phyloP scores from a whole-genome alignment of 2,113 vertebrate species.

The Rhabdomys dilectus region DNA sequence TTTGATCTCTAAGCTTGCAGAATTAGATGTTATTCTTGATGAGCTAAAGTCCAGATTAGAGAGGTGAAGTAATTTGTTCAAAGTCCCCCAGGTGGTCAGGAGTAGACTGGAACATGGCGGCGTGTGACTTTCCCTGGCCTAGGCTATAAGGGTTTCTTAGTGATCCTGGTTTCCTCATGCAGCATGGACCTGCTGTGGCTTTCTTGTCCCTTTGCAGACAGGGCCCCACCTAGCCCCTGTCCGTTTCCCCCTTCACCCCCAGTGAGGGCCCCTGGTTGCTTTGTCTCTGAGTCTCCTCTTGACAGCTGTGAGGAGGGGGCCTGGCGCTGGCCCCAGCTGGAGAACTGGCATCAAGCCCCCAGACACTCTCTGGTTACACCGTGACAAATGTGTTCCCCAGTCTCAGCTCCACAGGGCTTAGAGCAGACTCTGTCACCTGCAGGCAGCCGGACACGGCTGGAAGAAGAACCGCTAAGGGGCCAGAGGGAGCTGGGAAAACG shows the following conservation, averaged over 20 bases:
- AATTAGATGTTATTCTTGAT: neutral
- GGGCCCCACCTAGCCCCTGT: neutral
- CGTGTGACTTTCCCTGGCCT: neutral
- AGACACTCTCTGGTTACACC: constrained; percentile 72
- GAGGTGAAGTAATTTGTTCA: neutral
- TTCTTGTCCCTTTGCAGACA: neutral
- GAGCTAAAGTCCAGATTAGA: neutral
- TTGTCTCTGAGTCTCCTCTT: constrained; percentile 56
- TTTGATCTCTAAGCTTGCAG: neutral
- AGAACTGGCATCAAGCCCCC: constrained; percentile 52
- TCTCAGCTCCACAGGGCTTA: constrained; percentile 11
- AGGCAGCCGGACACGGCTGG: constrained; percentile 34
- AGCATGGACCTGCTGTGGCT: neutral
- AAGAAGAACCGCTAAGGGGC: neutral
- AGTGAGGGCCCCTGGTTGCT: neutral
- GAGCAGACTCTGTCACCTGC: constrained; percentile 32
- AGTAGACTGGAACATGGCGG: neutral
- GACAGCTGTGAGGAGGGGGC: constrained; percentile 73
- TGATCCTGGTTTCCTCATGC: neutral
- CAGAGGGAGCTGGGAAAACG: neutral
- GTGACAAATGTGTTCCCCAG: constrained; percentile 52
- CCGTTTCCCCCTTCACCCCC: neutral
- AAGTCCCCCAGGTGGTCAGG: neutral
- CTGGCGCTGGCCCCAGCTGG: constrained; percentile 62
- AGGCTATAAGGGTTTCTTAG: neutral